Conservation (phyloP, 2,113 vertebrate genomes). For the Mellivora capensis region DNA sequence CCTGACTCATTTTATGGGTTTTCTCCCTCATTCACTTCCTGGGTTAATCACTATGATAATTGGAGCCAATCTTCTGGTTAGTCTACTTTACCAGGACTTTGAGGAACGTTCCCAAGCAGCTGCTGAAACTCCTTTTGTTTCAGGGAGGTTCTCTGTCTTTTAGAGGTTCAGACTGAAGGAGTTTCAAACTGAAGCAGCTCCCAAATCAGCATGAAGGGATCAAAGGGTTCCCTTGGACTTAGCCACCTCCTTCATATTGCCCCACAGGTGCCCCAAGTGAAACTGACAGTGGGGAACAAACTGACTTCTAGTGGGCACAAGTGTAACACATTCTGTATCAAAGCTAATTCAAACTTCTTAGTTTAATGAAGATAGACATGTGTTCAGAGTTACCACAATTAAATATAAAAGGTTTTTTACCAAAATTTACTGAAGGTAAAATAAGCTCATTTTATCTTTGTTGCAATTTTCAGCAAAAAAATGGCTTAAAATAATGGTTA, state of each 20-base stretch:
- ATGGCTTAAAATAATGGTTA: background rate
- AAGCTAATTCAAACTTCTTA: background rate
- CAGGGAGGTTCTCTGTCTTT: background rate
- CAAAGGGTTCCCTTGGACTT: background rate
- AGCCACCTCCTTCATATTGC: background rate
- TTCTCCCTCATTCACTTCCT: background rate
- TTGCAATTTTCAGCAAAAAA: background rate
- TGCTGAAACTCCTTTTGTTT: background rate
- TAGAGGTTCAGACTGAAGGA: background rate
- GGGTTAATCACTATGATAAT: background rate
- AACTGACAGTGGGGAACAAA: background rate
- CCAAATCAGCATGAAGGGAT: background rate
- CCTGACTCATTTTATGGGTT: background rate
- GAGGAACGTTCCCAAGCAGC: background rate
- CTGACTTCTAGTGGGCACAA: background rate
- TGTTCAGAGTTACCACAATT: background rate
- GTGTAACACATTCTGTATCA: background rate
- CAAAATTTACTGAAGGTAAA: background rate
- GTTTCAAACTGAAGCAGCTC: background rate
- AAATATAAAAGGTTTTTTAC: background rate
- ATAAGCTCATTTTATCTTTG: background rate
- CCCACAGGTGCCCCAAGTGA: background rate
- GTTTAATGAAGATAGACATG: background rate
- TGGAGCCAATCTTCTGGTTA: background rate
- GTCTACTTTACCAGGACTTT: background rate